Evolutionary conservation across 2,888 invertebrate species (phyloP).

Genomic region (Apoderus coryli): DNA sequence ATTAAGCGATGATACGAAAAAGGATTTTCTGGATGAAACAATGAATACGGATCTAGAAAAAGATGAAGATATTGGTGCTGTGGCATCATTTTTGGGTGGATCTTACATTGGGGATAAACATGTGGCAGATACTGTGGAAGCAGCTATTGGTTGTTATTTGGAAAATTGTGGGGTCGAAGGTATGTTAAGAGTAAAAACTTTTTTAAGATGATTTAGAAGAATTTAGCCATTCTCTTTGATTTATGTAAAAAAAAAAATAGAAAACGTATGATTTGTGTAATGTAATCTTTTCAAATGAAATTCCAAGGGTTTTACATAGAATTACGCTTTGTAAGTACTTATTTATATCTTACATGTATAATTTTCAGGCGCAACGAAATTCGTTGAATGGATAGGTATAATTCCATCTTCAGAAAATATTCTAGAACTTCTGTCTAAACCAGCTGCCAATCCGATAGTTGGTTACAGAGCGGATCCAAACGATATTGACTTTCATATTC

Average conservation of each 20-base stretch:
- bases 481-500: conserved; percentile 35
- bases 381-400: conserved; percentile 36
- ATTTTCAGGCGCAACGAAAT: conserved; percentile 23
- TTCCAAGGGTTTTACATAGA: too few relatives aligned
- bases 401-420: conserved; percentile 27
- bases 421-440: conserved; percentile 19
- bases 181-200: too few relatives aligned
- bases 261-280: too few relatives aligned
- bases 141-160: conserved; percentile 67
- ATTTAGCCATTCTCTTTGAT: too few relatives aligned
- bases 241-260: too few relatives aligned
- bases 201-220: too few relatives aligned
- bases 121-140: conserved; percentile 74
- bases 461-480: conserved; percentile 24
- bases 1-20: conserved; percentile 21
- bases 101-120: conserved; percentile 46
- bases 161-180: conserved; percentile 33
- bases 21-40: conserved; percentile 14
- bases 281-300: too few relatives aligned
- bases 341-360: too few relatives aligned
- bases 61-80: conserved; percentile 15
- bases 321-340: too few relatives aligned
- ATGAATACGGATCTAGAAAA: conserved; percentile 23
- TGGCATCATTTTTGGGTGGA: conserved; percentile 34
- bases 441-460: conserved; percentile 30